phyloP scores from a whole-genome alignment of 2,888 invertebrate species.

The Koerneria pararmatus region DNA sequence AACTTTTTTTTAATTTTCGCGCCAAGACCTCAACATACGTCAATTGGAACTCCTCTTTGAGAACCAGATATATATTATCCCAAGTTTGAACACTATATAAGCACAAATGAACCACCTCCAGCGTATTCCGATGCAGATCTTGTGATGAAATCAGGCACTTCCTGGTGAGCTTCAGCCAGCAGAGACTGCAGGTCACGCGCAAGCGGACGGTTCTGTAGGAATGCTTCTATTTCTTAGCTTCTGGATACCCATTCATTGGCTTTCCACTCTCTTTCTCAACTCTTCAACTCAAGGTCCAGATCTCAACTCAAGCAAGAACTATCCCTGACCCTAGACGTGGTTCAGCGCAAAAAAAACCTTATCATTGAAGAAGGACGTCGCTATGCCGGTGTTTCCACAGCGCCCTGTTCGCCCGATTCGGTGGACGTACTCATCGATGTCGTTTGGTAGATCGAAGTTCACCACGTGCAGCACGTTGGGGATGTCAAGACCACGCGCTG shows the following conservation, averaged over 20 bases:
- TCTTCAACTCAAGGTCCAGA: neutral
- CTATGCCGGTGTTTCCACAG: constrained; percentile 40
- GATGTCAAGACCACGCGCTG: constrained; percentile 45
- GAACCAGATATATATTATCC: neutral
- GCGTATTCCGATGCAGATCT: constrained; percentile 36
- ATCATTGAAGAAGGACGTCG: constrained; percentile 45
- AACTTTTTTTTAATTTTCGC: neutral
- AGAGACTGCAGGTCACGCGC: constrained; percentile 34
- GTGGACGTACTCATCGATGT: constrained; percentile 45
- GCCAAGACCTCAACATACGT: too few relatives aligned
- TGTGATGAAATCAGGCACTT: constrained; percentile 41
- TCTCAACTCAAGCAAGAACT: neutral
- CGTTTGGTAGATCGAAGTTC: constrained; percentile 42
- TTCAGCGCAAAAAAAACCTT: constrained; percentile 32
- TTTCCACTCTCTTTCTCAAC: neutral
- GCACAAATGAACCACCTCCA: constrained; percentile 25
- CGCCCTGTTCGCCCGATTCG: constrained; percentile 45
- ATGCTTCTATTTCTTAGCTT: neutral
- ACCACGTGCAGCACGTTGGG: constrained; percentile 39
- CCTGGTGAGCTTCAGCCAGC: constrained; percentile 36
- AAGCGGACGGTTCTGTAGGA: constrained; percentile 34
- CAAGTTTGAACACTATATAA: neutral
- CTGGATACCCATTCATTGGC: neutral
- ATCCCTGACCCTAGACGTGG: neutral
- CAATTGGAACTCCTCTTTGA: too few relatives aligned